Conservation (phyloP, 2,797 vertebrate genomes). For the Sebastolobus alascanus region DNA sequence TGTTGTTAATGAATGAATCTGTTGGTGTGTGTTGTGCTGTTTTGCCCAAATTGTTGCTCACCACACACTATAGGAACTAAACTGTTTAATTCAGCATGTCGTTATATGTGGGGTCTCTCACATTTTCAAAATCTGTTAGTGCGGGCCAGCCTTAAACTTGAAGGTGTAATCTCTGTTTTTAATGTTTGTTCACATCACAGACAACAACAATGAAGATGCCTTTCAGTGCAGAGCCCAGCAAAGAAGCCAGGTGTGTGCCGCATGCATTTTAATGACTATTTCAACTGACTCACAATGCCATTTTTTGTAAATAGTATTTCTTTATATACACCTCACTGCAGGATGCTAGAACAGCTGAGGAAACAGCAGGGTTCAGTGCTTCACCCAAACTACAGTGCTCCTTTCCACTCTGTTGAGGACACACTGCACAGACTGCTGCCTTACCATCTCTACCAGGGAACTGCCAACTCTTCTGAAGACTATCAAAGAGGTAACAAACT, state of each 20-base stretch:
- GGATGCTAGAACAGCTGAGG: conserved; percentile 94
- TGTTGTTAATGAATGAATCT: too few species aligned
- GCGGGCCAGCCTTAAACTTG: neutral
- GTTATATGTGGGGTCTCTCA: too few species aligned
- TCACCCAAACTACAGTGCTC: conserved; percentile 92
- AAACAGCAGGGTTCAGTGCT: conserved; percentile 94
- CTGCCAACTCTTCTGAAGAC: conserved; percentile 88
- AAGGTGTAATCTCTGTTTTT: conserved; percentile 26
- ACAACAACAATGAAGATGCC: conserved; percentile 87
- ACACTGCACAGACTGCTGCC: conserved; percentile 91
- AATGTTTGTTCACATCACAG: conserved; percentile 65
- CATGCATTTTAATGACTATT: neutral
- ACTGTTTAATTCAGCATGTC: too few species aligned
- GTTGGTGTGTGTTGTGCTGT: too few species aligned
- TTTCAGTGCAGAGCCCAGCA: conserved; percentile 91
- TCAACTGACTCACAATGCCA: neutral
- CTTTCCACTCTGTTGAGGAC: conserved; percentile 92
- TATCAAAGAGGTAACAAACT: conserved; percentile 86
- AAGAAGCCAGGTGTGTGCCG: conserved; percentile 91
- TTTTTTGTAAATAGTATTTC: conserved; percentile 11
- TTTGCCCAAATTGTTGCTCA: too few species aligned
- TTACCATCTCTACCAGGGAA: conserved; percentile 96
- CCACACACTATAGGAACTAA: too few species aligned
- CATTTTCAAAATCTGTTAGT: too few species aligned
- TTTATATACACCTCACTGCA: conserved; percentile 58